Conservation (phyloP, 1,140 invertebrate species). For the Dufourea novaeangliae region DNA sequence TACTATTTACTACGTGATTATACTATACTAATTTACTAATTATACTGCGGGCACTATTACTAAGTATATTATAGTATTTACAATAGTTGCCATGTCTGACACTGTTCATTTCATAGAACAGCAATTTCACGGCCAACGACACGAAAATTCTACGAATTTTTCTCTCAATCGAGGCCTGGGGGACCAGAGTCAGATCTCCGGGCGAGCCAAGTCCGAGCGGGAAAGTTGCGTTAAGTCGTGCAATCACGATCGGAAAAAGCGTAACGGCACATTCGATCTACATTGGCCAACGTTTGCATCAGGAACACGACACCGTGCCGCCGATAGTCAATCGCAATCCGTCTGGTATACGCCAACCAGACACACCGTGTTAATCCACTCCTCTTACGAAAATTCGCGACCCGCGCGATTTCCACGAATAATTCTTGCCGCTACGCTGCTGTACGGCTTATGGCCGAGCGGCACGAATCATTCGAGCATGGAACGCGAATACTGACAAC, state of each 20-base stretch:
- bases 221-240: constrained; percentile 50
- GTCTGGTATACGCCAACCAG: not conserved
- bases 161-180: constrained; percentile 9
- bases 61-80: no score
- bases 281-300: constrained; percentile 32
- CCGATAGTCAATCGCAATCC: not conserved
- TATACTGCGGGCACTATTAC: no score
- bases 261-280: constrained; percentile 39
- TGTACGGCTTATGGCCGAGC: no score
- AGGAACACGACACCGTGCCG: constrained; percentile 25
- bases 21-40: no score
- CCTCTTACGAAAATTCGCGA: not conserved
- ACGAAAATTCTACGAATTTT: constrained; percentile 49
- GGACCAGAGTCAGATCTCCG: constrained; percentile 27
- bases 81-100: no score
- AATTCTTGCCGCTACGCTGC: not conserved
- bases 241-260: constrained; percentile 40
- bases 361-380: not conserved
- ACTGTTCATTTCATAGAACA: constrained; percentile 30
- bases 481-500: no score
- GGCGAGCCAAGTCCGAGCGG: constrained; percentile 10
- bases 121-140: constrained; percentile 39
- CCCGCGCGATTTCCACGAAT: not conserved
- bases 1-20: no score
- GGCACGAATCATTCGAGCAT: no score